Conservation (phyloP, 2,888 invertebrate species). For the Luffia ferchaultella region DNA sequence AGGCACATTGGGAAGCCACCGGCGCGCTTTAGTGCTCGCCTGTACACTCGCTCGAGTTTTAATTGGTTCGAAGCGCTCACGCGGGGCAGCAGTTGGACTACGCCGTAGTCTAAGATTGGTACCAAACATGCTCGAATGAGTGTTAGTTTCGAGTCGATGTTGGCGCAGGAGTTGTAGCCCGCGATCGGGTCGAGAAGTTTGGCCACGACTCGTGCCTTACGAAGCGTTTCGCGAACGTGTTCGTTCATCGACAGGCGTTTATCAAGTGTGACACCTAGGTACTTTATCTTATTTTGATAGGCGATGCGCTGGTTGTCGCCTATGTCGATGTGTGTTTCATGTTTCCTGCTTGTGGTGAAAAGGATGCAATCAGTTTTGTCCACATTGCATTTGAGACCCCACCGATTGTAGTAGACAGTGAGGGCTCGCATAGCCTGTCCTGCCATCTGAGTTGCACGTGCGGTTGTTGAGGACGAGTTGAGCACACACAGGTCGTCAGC, state of each 20-base stretch:
- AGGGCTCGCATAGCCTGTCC: not conserved
- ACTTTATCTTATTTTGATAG: not conserved
- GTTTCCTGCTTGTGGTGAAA: not conserved
- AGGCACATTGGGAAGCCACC: not conserved
- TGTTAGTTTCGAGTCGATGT: not conserved
- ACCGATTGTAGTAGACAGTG: not conserved
- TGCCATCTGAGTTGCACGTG: not conserved
- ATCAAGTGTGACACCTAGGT: not conserved
- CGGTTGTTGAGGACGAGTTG: not conserved
- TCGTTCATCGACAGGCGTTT: not conserved
- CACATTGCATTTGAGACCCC: not conserved
- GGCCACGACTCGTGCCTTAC: not conserved
- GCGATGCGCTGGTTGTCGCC: not conserved
- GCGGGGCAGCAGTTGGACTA: not conserved
- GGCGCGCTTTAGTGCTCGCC: not conserved
- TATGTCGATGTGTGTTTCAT: not conserved
- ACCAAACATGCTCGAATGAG: not conserved
- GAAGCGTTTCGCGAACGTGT: not conserved
- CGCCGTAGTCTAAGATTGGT: not conserved
- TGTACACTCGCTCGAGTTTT: not conserved
- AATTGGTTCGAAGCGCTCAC: not conserved
- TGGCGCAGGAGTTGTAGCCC: not conserved
- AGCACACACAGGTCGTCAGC: not conserved
- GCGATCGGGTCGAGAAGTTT: not conserved
- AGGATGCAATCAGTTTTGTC: not conserved